phyloP scores from a whole-genome alignment of 2,797 vertebrate species.

The Hippocampus kuda region DNA sequence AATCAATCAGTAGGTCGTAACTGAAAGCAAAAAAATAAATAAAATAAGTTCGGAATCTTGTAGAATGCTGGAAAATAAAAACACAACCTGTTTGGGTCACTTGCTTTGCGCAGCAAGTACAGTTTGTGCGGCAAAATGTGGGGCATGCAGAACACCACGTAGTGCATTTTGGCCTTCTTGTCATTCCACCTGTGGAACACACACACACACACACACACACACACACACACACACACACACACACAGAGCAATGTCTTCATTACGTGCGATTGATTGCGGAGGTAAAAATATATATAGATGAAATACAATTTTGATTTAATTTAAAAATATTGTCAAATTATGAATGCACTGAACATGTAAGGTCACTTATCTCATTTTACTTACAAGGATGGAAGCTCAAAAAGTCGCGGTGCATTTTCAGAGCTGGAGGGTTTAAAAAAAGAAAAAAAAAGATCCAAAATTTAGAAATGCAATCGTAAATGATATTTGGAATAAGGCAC shows the following conservation, averaged over 20 bases:
- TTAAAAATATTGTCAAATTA: no score
- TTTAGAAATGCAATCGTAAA: not conserved
- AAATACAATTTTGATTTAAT: no score
- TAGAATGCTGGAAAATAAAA: no score
- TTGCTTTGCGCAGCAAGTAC: slow-evolving; percentile 78
- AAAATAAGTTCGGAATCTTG: no score
- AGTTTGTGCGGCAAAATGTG: slow-evolving; percentile 78
- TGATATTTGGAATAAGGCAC: not conserved
- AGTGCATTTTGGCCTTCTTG: slow-evolving; percentile 83
- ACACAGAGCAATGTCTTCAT: no score
- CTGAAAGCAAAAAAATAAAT: no score
- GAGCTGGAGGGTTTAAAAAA: slow-evolving; percentile 66
- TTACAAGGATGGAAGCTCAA: slow-evolving; percentile 89
- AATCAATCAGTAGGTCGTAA: no score
- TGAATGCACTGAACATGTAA: not conserved
- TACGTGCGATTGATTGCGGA: no score
- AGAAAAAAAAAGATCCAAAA: slow-evolving; percentile 10
- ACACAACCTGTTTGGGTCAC: slow-evolving; percentile 81
- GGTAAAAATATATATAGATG: no score
- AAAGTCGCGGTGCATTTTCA: slow-evolving; percentile 72
- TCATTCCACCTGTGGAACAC: slow-evolving; percentile 82
- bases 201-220: not conserved
- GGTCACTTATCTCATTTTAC: slow-evolving; percentile 42
- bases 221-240: not conserved
- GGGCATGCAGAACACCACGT: slow-evolving; percentile 85